A percentile compares a stretch with the other conserved stretches of the same genome.
These are phyloP conservation scores for Ceryle rudis DNA, from an alignment of 2,797 vertebrate species.

Conservation along the genomic window DNA sequence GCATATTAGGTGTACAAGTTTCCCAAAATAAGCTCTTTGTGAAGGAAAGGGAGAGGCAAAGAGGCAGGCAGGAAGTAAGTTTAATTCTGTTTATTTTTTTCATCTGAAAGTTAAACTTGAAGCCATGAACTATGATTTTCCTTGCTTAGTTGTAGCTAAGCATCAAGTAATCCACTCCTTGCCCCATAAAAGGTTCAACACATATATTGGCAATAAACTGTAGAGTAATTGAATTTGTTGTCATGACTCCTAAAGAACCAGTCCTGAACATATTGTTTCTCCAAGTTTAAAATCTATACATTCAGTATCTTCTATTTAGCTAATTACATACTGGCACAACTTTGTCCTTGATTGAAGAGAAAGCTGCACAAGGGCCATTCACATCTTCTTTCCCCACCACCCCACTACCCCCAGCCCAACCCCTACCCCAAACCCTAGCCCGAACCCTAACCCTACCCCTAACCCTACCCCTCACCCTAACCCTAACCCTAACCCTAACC, in stretches of 20 bases:
- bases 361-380: neutral
- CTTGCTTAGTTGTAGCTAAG: neutral
- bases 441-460: too few species aligned
- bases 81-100: conserved; percentile 53
- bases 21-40: neutral
- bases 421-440: too few species aligned
- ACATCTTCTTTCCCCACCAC: too few species aligned
- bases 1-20: neutral
- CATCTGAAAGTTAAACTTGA: conserved; percentile 35
- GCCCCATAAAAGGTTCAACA: conserved; percentile 30
- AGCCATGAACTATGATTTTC: neutral
- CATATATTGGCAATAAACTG: conserved; percentile 43
- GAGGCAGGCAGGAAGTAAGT: neutral
- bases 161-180: conserved; percentile 16
- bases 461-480: too few species aligned
- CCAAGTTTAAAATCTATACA: conserved; percentile 57
- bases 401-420: too few species aligned
- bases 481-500: too few species aligned
- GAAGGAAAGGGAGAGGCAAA: neutral
- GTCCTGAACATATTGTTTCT: conserved; percentile 40
- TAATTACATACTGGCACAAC: conserved; percentile 10
- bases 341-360: conserved; percentile 4
- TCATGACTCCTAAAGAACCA: conserved; percentile 68
- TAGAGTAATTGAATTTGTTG: conserved; percentile 41
- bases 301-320: conserved; percentile 32